Percentiles rank a stretch among this genome's conserved stretches.
phyloP scores from a whole-genome alignment of 2,888 invertebrate species.

The Parnassius orleans region DNA sequence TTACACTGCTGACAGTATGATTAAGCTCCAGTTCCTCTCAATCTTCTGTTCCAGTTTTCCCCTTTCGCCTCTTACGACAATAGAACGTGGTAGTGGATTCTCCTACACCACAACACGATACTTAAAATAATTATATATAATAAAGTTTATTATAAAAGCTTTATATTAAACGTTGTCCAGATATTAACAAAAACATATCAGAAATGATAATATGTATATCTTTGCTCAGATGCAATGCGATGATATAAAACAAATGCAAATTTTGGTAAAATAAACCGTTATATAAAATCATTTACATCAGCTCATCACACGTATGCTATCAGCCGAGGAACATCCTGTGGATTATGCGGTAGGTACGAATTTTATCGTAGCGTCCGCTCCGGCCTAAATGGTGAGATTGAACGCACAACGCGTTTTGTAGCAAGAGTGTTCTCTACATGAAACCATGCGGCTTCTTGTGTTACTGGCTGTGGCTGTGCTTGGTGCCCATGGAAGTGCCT shows the following conservation, averaged over 20 bases:
- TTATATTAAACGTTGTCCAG: no score
- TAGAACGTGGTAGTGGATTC: no score
- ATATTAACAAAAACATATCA: no score
- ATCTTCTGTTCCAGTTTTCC: no score
- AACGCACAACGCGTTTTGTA: conserved; percentile 24
- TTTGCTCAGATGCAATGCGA: no score
- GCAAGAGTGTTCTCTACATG: conserved; percentile 7
- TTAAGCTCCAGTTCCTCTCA: no score
- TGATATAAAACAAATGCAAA: not conserved
- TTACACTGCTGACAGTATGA: no score
- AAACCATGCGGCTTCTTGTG: conserved; percentile 45
- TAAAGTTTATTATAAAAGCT: no score
- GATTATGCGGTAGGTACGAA: conserved; percentile 46
- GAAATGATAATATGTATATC: no score
- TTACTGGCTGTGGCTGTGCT: conserved; percentile 37
- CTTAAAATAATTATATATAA: no score
- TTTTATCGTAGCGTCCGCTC: conserved; percentile 39
- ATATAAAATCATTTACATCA: conserved; percentile 4
- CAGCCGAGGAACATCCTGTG: conserved; percentile 55
- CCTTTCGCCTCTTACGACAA: no score
- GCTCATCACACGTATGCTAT: conserved; percentile 38
- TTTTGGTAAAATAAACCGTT: conserved; percentile 4
- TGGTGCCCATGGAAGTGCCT: conserved; percentile 37
- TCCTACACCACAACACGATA: no score
- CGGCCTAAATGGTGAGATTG: conserved; percentile 34